Base-by-base conservation (phyloP, 2,888 invertebrate species). In the Stegophylla sp. region DNA sequence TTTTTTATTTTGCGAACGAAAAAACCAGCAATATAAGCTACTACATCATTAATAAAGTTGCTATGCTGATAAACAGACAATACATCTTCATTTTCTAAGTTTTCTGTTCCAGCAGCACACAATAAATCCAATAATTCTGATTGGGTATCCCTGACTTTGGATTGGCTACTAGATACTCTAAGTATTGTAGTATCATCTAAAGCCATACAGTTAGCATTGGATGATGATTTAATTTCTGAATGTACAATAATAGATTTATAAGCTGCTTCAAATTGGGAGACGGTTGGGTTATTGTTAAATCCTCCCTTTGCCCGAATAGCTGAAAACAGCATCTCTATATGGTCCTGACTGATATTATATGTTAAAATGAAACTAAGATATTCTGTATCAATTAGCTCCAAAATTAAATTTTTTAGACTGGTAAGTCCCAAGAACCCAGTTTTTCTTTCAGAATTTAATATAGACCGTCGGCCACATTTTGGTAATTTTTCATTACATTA, bases 41-140 rank as follows among this genome's bases (percentile, higher is more conserved):
- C 71, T 20, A 71, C 53, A 53, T 71, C 71, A 71, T 71, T 53
- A 53, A 71, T 71, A 34, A 71, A 71, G 53, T 53, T 10, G n/a
- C 34, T 34, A 53, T 71, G 69, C 53, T 71, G 53, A 71, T 71
- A 71, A 7, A 51, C n/a, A 51, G 34, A n/a, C n/a, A n/a, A n/a
- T n/a, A n/a, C 13, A 15, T 71, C 71, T 20, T 53, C n/a, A n/a
- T 20, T 17, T 53, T 53, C 20, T 20, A 71, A 53, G 15, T 28
- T n/a, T n/a, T n/a, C 34, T 53, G 34, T 71, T 48, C 67, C 67
- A 67, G 67, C 26, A 23, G 48, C 45, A 7, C 67, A 67, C 45
- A 67, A n/a, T 69, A 69, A 69, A 7, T 69, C 51, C 28, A 69
- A 69, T 28, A 69, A 51, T 51, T 69, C 69, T 45, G n/a, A 45